Percentiles rank a stretch among this genome's conserved stretches.
These are phyloP conservation scores for Tiliacea citrago DNA, from an alignment of 2,888 invertebrate species.

Conservation along the genomic window DNA sequence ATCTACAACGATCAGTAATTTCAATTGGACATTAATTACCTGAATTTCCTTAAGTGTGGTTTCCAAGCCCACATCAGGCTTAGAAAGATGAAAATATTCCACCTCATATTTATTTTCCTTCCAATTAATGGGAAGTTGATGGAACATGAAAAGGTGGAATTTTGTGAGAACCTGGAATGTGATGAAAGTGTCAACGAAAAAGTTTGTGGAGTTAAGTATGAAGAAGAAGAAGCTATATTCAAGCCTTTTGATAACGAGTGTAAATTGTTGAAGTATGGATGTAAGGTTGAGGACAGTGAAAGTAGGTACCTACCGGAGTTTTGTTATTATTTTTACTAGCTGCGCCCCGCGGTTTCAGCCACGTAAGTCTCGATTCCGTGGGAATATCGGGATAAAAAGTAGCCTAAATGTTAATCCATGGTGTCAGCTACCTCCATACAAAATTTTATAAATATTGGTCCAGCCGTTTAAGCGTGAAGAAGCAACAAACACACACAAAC, in stretches of 20 bases:
- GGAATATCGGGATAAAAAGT: too few species aligned
- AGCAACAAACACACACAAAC: too few species aligned
- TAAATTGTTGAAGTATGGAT: constrained; percentile 77
- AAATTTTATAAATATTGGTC: too few species aligned
- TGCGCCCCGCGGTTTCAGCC: too few species aligned
- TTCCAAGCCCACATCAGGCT: constrained; percentile 17
- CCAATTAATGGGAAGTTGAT: constrained; percentile 39
- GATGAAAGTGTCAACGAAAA: constrained; percentile 45
- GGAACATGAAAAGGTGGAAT: constrained; percentile 65
- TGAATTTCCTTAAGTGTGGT: not conserved
- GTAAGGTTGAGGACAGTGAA: constrained; percentile 70
- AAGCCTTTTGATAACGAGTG: constrained; percentile 81
- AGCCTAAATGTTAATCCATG: too few species aligned
- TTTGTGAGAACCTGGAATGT: constrained; percentile 75
- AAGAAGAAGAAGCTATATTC: constrained; percentile 69
- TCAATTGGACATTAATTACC: constrained; percentile 39
- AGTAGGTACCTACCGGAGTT: constrained; percentile 64
- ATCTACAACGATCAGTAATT: constrained; percentile 16
- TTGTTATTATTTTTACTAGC: too few species aligned
- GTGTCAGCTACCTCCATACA: too few species aligned
- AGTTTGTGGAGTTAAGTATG: constrained; percentile 78
- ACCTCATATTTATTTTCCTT: constrained; percentile 40
- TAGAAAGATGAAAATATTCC: constrained; percentile 36
- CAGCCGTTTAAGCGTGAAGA: too few species aligned
- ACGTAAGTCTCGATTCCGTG: too few species aligned